Conservation (phyloP, 2,113 vertebrate species). For the Salvelinus alpinus region DNA sequence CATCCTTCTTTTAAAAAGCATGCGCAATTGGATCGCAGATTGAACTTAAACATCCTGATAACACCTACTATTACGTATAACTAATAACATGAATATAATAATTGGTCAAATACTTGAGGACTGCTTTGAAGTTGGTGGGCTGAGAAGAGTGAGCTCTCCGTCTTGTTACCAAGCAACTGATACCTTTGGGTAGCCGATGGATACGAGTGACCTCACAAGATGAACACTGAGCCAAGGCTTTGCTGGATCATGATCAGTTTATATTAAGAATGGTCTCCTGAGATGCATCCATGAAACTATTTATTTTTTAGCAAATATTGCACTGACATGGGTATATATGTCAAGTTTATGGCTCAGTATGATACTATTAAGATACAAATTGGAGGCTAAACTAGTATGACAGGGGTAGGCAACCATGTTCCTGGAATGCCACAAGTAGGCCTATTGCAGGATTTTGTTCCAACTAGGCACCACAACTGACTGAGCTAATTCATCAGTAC, state of each 20-base stretch:
- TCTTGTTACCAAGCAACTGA: constrained; percentile 15
- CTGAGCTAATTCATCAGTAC: too few species aligned
- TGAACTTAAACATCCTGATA: constrained; percentile 45
- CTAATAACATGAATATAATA: constrained; percentile 67
- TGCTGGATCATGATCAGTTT: background rate
- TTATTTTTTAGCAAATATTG: background rate
- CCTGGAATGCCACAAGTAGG: too few species aligned
- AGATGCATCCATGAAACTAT: background rate
- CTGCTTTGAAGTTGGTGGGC: constrained; percentile 38
- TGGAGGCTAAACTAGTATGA: too few species aligned
- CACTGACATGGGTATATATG: too few species aligned
- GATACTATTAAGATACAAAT: too few species aligned
- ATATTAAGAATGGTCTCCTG: background rate
- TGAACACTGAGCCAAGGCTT: background rate
- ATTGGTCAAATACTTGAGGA: constrained; percentile 49
- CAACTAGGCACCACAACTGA: too few species aligned
- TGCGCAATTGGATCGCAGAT: constrained; percentile 73
- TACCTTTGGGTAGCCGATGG: background rate
- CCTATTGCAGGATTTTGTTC: too few species aligned
- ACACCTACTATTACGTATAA: constrained; percentile 65
- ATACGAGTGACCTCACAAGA: background rate
- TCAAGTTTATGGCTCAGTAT: too few species aligned
- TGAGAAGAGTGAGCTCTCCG: constrained; percentile 27
- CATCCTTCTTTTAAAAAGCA: constrained; percentile 55
- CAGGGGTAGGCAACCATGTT: too few species aligned